Evolutionary conservation across 2,113 vertebrate species (phyloP), one percentile per base, ranked within the genome.

Genomic region (Anas platyrhynchos): DNA sequence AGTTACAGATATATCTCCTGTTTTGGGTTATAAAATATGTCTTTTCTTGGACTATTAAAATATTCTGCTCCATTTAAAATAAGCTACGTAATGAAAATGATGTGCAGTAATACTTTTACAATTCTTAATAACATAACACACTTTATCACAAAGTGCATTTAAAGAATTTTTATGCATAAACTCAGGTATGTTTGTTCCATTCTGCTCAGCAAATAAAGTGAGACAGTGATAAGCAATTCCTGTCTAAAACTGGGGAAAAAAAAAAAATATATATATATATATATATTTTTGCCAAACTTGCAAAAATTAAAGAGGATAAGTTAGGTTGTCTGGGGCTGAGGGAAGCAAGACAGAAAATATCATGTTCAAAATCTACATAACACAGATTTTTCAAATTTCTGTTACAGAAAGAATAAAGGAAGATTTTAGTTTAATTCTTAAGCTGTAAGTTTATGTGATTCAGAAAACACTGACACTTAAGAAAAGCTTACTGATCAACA

Each of bases 31-130:
- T 95, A 97, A 97, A 97, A 95, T 94, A 96, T 95, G 62, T 61
- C 38, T 97, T 97, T 97, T 91, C 92, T 96, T 96, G 23, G 89
- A 82, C 91, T 96, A 97, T 97, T 97, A 97, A 98, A 98, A 97
- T 96, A 98, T 97, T 97, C 90, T 97, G 85, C 75, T 52, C 80
- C 93, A 97, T 98, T 97, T 98, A 97, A 97, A 97, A 97, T 96
- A 93, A 97, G 67, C 73, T 94, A 85, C 9, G 27, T 94, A 96
- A 97, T 97, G 94, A 97, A 98, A 97, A 26, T 90, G 80, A 96
- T 96, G 62, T 92, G 75, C 74, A 91, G 83, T 92, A 97, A 95
- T 98, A 97, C 97, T 97, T 97, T 97, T 94, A 89, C 81, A 93
- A 74, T 96, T 84, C 91, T 97, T 97, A 95, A 94, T 95, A 97